Evolutionary conservation across 2,797 vertebrate genomes (phyloP).

Genomic region (Diceros bicornis): DNA sequence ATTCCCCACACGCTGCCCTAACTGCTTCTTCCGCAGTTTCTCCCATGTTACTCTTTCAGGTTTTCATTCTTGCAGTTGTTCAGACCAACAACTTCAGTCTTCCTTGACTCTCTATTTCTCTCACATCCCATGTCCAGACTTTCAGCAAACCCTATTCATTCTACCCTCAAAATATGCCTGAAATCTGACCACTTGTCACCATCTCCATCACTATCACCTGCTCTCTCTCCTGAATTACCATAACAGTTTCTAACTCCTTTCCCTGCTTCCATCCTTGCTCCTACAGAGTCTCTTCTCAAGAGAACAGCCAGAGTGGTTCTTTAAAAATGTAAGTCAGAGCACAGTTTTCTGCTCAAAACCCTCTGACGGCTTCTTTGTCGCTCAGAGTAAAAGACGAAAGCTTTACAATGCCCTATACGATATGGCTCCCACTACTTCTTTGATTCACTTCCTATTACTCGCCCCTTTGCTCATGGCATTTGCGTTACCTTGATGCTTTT

Average conservation of each 20-base stretch:
- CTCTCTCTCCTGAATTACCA: not conserved
- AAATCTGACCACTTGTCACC: not conserved
- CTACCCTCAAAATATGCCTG: not conserved
- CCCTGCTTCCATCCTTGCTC: not conserved
- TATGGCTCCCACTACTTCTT: too few relatives aligned
- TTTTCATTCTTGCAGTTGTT: not conserved
- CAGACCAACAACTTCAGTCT: not conserved
- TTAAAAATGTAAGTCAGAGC: not conserved
- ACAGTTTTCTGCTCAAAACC: not conserved
- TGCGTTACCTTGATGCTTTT: not conserved
- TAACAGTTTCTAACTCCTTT: not conserved
- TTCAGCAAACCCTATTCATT: not conserved
- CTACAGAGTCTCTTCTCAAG: not conserved
- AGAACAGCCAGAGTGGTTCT: not conserved
- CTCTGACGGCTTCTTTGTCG: not conserved
- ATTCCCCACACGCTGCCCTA: not conserved
- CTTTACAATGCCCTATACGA: not conserved
- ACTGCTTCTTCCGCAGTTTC: not conserved
- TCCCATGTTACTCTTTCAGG: not conserved
- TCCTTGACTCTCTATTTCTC: not conserved
- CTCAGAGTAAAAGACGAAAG: not conserved
- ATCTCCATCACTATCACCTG: not conserved
- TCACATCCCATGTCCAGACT: not conserved
- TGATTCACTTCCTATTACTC: not conserved
- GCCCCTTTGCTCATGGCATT: not conserved